These are phyloP conservation scores for Narcine bancroftii DNA, from an alignment of 2,113 vertebrate genomes.

Conservation along the genomic window DNA sequence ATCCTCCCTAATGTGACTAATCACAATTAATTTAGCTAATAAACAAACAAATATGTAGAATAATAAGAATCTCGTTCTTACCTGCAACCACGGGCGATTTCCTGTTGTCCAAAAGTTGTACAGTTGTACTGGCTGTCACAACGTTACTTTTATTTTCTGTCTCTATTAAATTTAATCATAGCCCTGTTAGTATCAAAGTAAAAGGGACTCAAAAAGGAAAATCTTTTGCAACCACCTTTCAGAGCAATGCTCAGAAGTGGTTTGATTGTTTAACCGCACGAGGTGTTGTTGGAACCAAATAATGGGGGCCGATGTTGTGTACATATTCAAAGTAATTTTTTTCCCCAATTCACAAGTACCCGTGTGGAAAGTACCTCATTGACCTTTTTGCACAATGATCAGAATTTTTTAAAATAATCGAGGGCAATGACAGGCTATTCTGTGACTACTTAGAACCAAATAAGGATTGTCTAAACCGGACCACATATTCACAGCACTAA, in stretches of 20 bases:
- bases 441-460: too few relatives aligned
- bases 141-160: slow-evolving; percentile 84
- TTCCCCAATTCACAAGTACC: not conserved
- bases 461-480: not conserved
- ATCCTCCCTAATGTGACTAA: not conserved
- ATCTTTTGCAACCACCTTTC: not conserved
- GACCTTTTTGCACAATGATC: not conserved
- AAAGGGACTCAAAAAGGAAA: not conserved
- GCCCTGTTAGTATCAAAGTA: not conserved
- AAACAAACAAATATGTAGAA: not conserved
- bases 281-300: not conserved
- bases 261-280: not conserved
- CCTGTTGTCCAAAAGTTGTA: slow-evolving; percentile 90
- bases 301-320: not conserved
- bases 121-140: slow-evolving; percentile 87
- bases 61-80: slow-evolving; percentile 47
- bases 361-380: too few relatives aligned
- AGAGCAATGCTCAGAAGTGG: not conserved
- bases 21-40: not conserved
- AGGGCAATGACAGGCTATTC: not conserved
- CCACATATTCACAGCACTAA: not conserved
- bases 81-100: slow-evolving; percentile 95
- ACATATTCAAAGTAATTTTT: not conserved
- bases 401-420: not conserved
- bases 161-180: slow-evolving; percentile 50